Conservation (phyloP, 2,888 invertebrate species). For the Drosophila tripunctata region DNA sequence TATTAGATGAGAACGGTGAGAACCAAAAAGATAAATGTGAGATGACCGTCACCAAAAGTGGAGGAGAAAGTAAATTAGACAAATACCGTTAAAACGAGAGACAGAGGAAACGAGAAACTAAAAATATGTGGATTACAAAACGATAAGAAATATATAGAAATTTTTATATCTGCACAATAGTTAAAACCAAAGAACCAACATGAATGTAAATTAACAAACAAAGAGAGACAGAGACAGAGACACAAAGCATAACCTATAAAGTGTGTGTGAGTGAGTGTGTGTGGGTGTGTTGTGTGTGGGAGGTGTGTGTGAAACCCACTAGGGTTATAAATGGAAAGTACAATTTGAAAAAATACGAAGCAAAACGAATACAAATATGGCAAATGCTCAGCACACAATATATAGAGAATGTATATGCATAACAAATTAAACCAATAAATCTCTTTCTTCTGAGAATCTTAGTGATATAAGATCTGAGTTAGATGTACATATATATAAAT, state of each 20-base stretch:
- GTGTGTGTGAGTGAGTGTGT: constrained; percentile 15
- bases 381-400: constrained; percentile 60
- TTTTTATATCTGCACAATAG: constrained; percentile 15
- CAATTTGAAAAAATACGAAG: constrained; percentile 49
- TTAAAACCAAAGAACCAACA: constrained; percentile 44
- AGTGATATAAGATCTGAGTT: constrained; percentile 1
- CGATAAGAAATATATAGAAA: constrained; percentile 19
- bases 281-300: constrained; percentile 4
- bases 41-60: constrained; percentile 69
- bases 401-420: too few species aligned
- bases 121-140: too few species aligned
- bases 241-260: constrained; percentile 43
- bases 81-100: constrained; percentile 2
- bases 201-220: too few species aligned
- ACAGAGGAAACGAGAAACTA: constrained; percentile 4
- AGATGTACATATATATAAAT: background rate
- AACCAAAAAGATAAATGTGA: constrained; percentile 49
- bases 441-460: background rate
- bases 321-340: constrained; percentile 4
- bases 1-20: constrained; percentile 36
- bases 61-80: constrained; percentile 21
- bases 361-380: constrained; percentile 43
- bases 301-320: constrained; percentile 2
- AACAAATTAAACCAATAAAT: constrained; percentile 32
- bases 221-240: constrained; percentile 16